phyloP scores from a whole-genome alignment of 1,140 invertebrate genomes.

The Eriosoma lanigerum region DNA sequence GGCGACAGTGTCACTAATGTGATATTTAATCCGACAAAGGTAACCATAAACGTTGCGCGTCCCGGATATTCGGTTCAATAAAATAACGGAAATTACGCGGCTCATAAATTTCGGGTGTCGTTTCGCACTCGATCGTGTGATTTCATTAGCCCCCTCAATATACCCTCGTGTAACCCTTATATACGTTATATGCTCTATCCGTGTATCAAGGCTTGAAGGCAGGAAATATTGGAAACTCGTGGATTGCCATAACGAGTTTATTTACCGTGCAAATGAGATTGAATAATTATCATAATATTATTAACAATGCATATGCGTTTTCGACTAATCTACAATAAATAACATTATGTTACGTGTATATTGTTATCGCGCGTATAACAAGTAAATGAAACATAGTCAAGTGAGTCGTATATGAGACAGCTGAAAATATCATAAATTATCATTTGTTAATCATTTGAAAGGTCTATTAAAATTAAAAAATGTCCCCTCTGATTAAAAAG shows the following conservation, averaged over 20 bases:
- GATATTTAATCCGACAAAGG: background rate
- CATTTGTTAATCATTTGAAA: no score
- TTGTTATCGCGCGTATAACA: no score
- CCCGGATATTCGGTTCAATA: conserved; percentile 7
- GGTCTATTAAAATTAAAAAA: no score
- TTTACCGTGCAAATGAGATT: background rate
- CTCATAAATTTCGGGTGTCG: conserved; percentile 39
- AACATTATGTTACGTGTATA: no score
- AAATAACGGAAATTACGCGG: conserved; percentile 49
- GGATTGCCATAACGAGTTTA: background rate
- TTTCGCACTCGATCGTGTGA: conserved; percentile 48
- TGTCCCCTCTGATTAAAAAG: no score
- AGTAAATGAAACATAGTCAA: no score
- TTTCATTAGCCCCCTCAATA: conserved; percentile 44
- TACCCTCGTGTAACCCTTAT: conserved; percentile 18
- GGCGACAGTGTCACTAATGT: background rate
- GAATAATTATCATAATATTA: background rate
- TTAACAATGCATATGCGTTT: no score
- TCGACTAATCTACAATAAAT: no score
- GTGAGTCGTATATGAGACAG: no score
- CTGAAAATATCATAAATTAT: no score
- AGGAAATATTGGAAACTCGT: conserved; percentile 4
- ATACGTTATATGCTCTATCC: background rate
- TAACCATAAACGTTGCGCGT: background rate
- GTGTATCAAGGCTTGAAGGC: background rate